phyloP scores from a whole-genome alignment of 1,140 invertebrate genomes.

The Popillia japonica region DNA sequence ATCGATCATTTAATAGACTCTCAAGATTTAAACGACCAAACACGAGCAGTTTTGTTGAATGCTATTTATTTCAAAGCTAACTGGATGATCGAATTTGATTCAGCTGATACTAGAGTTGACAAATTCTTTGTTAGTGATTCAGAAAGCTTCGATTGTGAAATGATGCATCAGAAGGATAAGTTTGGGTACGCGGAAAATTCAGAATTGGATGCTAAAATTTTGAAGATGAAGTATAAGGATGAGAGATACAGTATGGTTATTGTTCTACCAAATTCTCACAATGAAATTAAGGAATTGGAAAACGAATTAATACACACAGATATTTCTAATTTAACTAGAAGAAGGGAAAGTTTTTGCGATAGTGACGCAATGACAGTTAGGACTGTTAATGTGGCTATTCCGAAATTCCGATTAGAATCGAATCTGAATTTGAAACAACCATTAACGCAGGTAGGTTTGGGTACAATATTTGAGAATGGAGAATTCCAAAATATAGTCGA shows the following conservation, averaged over 20 bases:
- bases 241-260: slow-evolving; percentile 69
- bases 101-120: slow-evolving; percentile 62
- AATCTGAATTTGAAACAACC: slow-evolving; percentile 58
- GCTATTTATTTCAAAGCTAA: slow-evolving; percentile 81
- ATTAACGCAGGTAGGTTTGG: slow-evolving; percentile 55
- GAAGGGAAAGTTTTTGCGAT: too few species aligned
- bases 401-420: slow-evolving; percentile 62
- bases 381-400: slow-evolving; percentile 54
- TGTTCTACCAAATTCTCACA: slow-evolving; percentile 70
- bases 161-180: slow-evolving; percentile 68
- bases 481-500: background rate
- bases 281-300: slow-evolving; percentile 61
- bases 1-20: slow-evolving; percentile 72
- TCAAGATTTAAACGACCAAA: slow-evolving; percentile 64
- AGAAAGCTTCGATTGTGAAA: slow-evolving; percentile 62
- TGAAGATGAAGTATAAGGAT: slow-evolving; percentile 68
- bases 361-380: slow-evolving; percentile 41
- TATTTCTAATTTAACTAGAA: background rate
- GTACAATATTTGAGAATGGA: background rate
- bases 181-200: slow-evolving; percentile 64
- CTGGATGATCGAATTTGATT: slow-evolving; percentile 68
- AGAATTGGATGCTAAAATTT: slow-evolving; percentile 63
- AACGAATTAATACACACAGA: slow-evolving; percentile 42
- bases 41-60: slow-evolving; percentile 78
- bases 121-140: slow-evolving; percentile 55